These are phyloP conservation scores for Diglossa cyanea DNA, from an alignment of 2,797 vertebrate genomes.

Conservation along the genomic window DNA sequence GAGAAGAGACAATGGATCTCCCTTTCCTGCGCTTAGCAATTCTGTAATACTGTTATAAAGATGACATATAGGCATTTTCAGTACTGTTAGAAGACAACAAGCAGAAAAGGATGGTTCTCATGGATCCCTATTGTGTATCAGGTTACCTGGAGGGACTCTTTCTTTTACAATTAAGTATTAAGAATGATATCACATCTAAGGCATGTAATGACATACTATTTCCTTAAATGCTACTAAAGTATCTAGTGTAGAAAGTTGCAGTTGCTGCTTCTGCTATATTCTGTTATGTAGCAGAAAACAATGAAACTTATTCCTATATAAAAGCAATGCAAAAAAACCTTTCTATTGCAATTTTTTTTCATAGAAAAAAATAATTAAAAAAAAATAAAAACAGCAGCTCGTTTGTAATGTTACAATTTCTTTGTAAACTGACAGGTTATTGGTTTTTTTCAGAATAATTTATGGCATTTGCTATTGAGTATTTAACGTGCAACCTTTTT, in stretches of 20 bases:
- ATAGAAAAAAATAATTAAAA: background rate
- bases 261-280: background rate
- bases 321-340: background rate
- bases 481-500: background rate
- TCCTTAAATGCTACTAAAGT: background rate
- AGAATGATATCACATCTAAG: background rate
- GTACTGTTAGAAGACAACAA: background rate
- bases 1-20: background rate
- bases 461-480: background rate
- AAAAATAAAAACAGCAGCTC: background rate
- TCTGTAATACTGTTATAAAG: background rate
- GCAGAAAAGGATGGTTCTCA: background rate
- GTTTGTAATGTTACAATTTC: background rate
- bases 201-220: fast-evolving
- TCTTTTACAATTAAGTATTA: background rate
- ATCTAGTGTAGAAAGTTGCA: background rate
- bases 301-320: background rate
- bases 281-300: background rate
- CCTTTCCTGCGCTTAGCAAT: background rate
- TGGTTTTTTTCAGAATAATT: background rate
- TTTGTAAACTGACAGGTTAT: background rate
- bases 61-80: background rate
- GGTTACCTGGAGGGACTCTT: background rate
- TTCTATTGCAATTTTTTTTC: background rate
- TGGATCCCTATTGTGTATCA: background rate